Evolutionary conservation across 2,797 vertebrate genomes (phyloP).

Genomic region (Lacerta agilis): DNA sequence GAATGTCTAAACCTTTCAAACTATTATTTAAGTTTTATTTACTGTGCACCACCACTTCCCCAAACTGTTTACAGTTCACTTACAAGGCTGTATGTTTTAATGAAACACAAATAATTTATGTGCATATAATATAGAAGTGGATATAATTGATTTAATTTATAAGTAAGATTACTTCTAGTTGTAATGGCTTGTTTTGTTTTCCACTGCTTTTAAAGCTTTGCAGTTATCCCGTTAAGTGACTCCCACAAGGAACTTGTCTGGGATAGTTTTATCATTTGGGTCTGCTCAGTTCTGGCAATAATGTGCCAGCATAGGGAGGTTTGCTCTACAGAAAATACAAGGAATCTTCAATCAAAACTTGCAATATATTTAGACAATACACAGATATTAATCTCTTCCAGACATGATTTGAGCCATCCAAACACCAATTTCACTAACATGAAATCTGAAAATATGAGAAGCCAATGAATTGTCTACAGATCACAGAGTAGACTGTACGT

Average conservation of each 20-base stretch:
- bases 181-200: background rate
- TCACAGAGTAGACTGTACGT: background rate
- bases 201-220: background rate
- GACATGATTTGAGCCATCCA: background rate
- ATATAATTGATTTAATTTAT: background rate
- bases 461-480: background rate
- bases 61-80: background rate
- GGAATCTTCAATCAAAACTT: background rate
- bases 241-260: background rate
- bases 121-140: background rate
- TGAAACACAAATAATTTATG: background rate
- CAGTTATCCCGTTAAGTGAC: background rate
- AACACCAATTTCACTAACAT: background rate
- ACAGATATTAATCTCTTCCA: background rate
- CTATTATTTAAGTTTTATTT: background rate
- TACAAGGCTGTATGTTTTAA: constrained; percentile 1
- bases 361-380: background rate
- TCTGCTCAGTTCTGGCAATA: background rate
- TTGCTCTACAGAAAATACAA: background rate
- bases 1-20: background rate
- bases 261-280: background rate
- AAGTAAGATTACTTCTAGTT: background rate
- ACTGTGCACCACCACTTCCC: background rate
- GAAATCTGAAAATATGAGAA: background rate
- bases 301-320: background rate